A percentile compares a stretch with the other conserved stretches of the same genome.
Evolutionary conservation across 1,140 invertebrate species (phyloP).

Genomic region (Procambarus clarkii): DNA sequence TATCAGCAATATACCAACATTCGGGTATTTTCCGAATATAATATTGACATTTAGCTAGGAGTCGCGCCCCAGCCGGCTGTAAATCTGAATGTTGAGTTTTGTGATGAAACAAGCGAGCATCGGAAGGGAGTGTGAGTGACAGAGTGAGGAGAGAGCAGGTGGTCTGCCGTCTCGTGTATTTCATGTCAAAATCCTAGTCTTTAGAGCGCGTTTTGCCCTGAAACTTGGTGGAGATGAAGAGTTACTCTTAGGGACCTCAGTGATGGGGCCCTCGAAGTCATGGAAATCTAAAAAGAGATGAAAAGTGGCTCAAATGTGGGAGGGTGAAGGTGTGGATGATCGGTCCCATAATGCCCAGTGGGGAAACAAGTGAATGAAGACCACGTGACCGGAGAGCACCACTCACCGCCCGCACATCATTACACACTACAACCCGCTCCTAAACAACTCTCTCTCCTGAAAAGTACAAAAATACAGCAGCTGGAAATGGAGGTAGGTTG

Average conservation of each 20-base stretch:
- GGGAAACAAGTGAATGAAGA: conserved; percentile 64
- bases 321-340: conserved; percentile 13
- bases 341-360: conserved; percentile 51
- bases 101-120: conserved; percentile 46
- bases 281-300: conserved; percentile 55
- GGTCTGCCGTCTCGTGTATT: conserved; percentile 28
- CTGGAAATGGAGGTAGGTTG: conserved; percentile 63
- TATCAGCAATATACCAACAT: too few relatives aligned
- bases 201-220: not conserved
- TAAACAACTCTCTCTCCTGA: conserved; percentile 50
- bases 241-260: conserved; percentile 46
- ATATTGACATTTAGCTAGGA: not conserved
- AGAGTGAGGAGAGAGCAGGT: conserved; percentile 36
- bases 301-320: conserved; percentile 36
- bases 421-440: conserved; percentile 16
- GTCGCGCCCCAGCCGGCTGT: not conserved
- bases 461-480: conserved; percentile 69
- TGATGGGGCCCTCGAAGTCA: conserved; percentile 45
- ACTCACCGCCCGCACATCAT: conserved; percentile 35
- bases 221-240: not conserved
- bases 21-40: not conserved
- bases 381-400: conserved; percentile 55
- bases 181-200: not conserved
- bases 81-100: not conserved
- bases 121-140: conserved; percentile 59